Evolutionary conservation across 2,113 vertebrate species (phyloP).

Genomic region (Casuarius casuarius): DNA sequence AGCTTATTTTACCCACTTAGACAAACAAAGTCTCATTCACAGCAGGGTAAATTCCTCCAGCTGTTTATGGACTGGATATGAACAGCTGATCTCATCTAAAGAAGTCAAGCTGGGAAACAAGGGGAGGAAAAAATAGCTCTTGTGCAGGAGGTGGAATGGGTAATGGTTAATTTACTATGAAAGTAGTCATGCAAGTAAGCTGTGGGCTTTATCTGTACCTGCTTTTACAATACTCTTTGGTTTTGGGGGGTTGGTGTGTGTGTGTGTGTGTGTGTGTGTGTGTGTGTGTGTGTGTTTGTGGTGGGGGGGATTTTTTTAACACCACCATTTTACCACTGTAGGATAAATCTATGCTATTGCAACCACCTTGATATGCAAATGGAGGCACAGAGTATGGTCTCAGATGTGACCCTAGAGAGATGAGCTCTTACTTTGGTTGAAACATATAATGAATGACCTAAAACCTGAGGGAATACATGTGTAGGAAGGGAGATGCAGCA

Average conservation of each 20-base stretch:
- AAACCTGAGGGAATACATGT: background rate
- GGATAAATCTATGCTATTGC: background rate
- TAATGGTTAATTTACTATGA: background rate
- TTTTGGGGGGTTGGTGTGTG: background rate
- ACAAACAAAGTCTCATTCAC: conserved; percentile 34
- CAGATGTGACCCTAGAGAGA: background rate
- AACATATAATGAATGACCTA: background rate
- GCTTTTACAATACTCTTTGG: background rate
- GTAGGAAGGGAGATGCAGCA: background rate
- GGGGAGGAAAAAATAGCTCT: background rate
- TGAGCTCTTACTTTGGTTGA: background rate
- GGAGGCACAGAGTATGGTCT: accelerated
- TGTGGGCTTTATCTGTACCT: background rate
- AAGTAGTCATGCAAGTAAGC: background rate
- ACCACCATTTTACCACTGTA: background rate
- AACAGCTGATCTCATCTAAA: conserved; percentile 36
- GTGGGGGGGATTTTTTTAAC: background rate
- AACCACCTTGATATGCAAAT: background rate
- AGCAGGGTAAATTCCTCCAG: conserved; percentile 44
- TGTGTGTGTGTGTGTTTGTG: no score
- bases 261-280: background rate
- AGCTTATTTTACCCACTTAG: conserved; percentile 14
- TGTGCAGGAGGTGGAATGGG: background rate
- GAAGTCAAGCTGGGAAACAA: conserved; percentile 20
- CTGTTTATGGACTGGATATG: conserved; percentile 10